A percentile compares a stretch with the other conserved stretches of the same genome.
These are phyloP conservation scores for Endotricha flammealis DNA, from an alignment of 2,888 invertebrate genomes.

Conservation along the genomic window DNA sequence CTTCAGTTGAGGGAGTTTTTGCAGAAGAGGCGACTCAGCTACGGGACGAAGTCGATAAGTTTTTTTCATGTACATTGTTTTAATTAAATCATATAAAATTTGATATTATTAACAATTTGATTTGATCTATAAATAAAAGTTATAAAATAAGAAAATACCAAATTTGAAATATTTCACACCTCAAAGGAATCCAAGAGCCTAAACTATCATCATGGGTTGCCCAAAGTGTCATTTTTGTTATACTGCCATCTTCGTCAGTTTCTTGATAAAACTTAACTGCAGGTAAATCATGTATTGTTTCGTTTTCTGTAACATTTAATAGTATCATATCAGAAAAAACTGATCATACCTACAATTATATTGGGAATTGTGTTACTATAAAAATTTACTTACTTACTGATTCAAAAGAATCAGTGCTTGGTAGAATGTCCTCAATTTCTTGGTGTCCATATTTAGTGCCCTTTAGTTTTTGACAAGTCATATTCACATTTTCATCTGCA, in stretches of 20 bases:
- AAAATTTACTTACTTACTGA: constrained; percentile 27
- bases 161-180: constrained; percentile 27
- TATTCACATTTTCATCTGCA: constrained; percentile 19
- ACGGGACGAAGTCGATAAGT: too few relatives aligned
- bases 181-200: constrained; percentile 41
- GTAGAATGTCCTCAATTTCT: constrained; percentile 22
- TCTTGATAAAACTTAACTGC: constrained; percentile 32
- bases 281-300: constrained; percentile 30
- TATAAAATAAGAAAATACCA: not conserved
- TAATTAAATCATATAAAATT: too few relatives aligned
- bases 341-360: too few relatives aligned
- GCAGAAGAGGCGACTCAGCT: too few relatives aligned
- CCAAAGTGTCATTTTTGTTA: constrained; percentile 35
- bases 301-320: constrained; percentile 38
- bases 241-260: constrained; percentile 11
- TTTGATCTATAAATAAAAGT: too few relatives aligned
- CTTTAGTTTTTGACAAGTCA: constrained; percentile 19
- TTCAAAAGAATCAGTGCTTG: constrained; percentile 21
- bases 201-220: constrained; percentile 28
- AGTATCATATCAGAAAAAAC: constrained; percentile 8
- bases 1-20: too few relatives aligned
- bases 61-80: too few relatives aligned
- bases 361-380: not conserved
- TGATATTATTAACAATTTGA: too few relatives aligned
- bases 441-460: constrained; percentile 12